Conservation (phyloP, 2,797 vertebrate genomes). For the Bradypus variegatus region DNA sequence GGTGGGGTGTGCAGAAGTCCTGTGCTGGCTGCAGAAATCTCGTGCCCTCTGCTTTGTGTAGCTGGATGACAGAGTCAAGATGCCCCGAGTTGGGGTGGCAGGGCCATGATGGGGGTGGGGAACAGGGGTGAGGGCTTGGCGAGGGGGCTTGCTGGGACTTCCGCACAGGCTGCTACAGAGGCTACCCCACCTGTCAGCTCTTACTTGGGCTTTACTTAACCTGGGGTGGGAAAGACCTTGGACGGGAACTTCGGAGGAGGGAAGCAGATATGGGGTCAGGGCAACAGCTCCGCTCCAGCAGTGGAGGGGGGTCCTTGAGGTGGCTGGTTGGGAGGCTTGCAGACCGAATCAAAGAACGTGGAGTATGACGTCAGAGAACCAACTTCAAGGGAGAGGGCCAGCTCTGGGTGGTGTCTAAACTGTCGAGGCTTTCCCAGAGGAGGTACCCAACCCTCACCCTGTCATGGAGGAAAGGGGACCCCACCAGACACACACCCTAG, state of each 20-base stretch:
- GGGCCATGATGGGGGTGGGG: neutral
- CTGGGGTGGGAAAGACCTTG: neutral
- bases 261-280: neutral
- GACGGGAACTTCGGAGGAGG: neutral
- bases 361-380: neutral
- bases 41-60: neutral
- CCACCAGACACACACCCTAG: no score
- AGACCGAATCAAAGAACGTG: neutral
- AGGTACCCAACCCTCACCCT: no score
- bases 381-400: neutral
- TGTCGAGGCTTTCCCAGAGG: neutral
- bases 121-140: neutral
- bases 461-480: neutral
- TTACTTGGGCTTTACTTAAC: neutral
- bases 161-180: neutral
- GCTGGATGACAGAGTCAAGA: no score
- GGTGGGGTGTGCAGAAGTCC: neutral
- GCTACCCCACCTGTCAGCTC: neutral
- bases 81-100: no score
- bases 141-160: neutral
- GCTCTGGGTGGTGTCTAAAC: neutral
- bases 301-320: neutral
- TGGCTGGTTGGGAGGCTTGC: neutral
- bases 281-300: neutral
- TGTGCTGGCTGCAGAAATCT: no score